These are phyloP conservation scores for Dyspetes luteomarginatus DNA, from an alignment of 2,888 invertebrate genomes.

Conservation along the genomic window DNA sequence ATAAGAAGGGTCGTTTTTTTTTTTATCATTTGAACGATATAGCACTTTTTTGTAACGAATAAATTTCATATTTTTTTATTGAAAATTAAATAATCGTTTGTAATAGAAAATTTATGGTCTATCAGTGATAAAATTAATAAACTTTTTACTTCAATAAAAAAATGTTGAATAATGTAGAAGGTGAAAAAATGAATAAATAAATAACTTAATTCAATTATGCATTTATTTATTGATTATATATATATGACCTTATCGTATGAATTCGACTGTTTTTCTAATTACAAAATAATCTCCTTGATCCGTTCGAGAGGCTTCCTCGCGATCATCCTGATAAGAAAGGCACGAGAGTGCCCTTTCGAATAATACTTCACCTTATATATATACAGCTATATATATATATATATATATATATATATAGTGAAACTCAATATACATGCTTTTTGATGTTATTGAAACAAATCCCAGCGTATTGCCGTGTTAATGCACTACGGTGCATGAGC, in stretches of 20 bases:
- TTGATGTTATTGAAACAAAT: conserved; percentile 79
- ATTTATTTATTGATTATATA: not conserved
- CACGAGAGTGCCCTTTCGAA: conserved; percentile 36
- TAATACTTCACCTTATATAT: too few relatives aligned
- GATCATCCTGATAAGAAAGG: conserved; percentile 61
- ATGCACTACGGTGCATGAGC: conserved; percentile 61
- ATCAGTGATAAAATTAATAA: too few relatives aligned
- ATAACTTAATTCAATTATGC: too few relatives aligned
- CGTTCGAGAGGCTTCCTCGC: conserved; percentile 35
- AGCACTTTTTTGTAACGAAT: not conserved
- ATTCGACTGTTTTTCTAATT: conserved; percentile 50
- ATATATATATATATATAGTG: too few relatives aligned
- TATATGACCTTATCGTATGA: not conserved
- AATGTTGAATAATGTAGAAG: too few relatives aligned
- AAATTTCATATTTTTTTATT: not conserved
- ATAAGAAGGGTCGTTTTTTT: not conserved
- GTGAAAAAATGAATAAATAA: too few relatives aligned
- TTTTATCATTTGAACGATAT: not conserved
- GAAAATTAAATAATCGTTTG: not conserved
- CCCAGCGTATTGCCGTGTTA: conserved; percentile 72
- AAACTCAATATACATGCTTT: conserved; percentile 37
- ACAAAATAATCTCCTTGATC: conserved; percentile 52
- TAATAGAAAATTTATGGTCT: too few relatives aligned
- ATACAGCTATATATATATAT: too few relatives aligned
- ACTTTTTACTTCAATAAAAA: too few relatives aligned